These are phyloP conservation scores for Daubentonia madagascariensis DNA, from an alignment of 2,113 vertebrate genomes.

Conservation along the genomic window DNA sequence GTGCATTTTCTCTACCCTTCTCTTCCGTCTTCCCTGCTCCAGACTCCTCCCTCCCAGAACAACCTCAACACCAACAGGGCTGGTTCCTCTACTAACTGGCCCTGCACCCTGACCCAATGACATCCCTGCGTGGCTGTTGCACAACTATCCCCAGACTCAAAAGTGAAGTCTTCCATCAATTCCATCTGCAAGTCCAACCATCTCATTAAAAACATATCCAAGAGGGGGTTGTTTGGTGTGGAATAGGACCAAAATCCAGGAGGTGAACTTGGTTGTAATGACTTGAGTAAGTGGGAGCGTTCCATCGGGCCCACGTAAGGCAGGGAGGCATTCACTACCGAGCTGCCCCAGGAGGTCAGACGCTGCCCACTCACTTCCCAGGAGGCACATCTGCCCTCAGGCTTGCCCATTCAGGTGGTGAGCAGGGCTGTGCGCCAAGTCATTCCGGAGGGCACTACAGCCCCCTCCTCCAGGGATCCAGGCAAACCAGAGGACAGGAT, in stretches of 20 bases:
- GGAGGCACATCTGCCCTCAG: not conserved
- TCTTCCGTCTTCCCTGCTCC: not conserved
- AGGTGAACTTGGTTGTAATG: not conserved
- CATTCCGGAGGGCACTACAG: not conserved
- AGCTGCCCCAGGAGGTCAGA: not conserved
- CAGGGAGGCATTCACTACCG: no score
- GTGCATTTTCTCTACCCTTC: not conserved
- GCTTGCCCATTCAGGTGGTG: no score
- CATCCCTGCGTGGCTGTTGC: not conserved
- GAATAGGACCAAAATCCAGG: not conserved
- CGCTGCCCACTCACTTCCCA: not conserved
- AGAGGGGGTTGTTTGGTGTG: not conserved
- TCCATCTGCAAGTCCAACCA: not conserved
- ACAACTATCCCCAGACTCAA: not conserved
- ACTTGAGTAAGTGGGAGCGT: not conserved
- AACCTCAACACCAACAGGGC: not conserved
- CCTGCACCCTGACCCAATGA: not conserved
- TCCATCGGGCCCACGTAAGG: not conserved
- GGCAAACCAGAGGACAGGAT: not conserved
- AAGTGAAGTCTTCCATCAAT: not conserved
- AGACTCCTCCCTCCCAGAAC: not conserved
- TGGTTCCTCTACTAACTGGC: not conserved
- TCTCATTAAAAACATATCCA: not conserved
- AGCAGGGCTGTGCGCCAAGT: not conserved
- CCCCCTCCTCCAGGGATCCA: not conserved